Conservation (phyloP, 2,113 vertebrate species). For the Pachypanchax playfairii region DNA sequence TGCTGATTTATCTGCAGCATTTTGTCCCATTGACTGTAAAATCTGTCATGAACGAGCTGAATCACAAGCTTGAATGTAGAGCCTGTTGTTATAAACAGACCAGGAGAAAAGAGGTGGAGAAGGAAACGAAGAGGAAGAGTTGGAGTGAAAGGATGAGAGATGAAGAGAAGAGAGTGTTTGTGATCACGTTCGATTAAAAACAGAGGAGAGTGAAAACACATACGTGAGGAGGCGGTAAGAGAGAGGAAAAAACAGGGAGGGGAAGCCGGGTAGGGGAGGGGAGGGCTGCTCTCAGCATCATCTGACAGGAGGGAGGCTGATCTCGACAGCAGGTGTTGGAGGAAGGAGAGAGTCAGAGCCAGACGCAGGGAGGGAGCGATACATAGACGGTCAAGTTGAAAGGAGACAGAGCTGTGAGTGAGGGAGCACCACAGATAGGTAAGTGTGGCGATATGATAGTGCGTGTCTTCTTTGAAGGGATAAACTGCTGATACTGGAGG, state of each 20-base stretch:
- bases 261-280: constrained; percentile 28
- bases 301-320: constrained; percentile 63
- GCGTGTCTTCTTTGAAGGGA: constrained; percentile 13
- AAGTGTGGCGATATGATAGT: constrained; percentile 33
- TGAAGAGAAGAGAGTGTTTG: constrained; percentile 25
- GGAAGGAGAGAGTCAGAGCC: constrained; percentile 52
- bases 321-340: constrained; percentile 69
- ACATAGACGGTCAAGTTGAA: constrained; percentile 48
- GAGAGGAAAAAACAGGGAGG: constrained; percentile 20
- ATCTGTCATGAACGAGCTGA: constrained; percentile 20
- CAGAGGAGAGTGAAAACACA: constrained; percentile 19
- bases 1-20: constrained; percentile 19
- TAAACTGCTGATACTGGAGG: constrained; percentile 40
- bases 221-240: constrained; percentile 11
- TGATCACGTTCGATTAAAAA: constrained; percentile 30
- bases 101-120: constrained; percentile 42
- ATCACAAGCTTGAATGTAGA: constrained; percentile 19
- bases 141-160: constrained; percentile 24
- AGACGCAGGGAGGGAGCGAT: constrained; percentile 37
- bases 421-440: constrained; percentile 42
- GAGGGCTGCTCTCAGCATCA: constrained; percentile 67
- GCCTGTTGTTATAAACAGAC: constrained; percentile 35
- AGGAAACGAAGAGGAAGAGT: constrained; percentile 25
- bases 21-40: constrained; percentile 29
- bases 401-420: constrained; percentile 43